Evolutionary conservation across 2,113 vertebrate genomes (phyloP).

Genomic region (Sclerurus mexicanus): DNA sequence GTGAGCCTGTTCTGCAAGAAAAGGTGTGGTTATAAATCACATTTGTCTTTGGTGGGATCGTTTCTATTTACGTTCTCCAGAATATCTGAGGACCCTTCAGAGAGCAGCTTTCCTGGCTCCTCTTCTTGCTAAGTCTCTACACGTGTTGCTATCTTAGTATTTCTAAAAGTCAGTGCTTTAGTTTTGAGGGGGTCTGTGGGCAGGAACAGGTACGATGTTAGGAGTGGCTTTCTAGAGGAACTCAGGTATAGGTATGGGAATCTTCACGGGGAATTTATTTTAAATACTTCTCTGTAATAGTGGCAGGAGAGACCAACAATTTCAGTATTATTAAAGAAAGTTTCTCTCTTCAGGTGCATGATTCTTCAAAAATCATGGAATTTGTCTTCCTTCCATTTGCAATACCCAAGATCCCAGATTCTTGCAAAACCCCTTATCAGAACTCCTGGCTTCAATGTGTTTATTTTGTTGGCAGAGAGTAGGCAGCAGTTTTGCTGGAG

Average conservation of each 20-base stretch:
- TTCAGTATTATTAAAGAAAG: neutral
- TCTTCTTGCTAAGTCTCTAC: neutral
- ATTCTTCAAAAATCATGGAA: neutral
- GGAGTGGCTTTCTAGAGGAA: neutral
- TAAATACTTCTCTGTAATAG: neutral
- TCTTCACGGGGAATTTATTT: neutral
- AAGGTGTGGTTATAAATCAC: neutral
- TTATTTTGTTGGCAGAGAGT: neutral
- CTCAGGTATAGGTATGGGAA: neutral
- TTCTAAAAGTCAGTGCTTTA: neutral
- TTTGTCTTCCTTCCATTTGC: neutral
- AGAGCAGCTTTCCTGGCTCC: neutral
- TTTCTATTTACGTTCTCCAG: neutral
- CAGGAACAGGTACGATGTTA: rapidly evolving
- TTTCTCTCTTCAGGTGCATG: neutral
- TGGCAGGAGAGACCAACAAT: neutral
- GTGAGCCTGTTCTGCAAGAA: neutral
- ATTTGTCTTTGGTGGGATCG: neutral
- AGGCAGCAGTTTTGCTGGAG: slow-evolving; percentile 15
- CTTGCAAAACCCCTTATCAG: neutral
- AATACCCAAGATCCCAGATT: neutral
- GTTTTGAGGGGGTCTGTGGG: neutral
- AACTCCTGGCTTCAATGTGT: neutral
- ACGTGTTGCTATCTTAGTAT: neutral
- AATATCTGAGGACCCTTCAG: neutral